Evolutionary conservation across 2,888 invertebrate species (phyloP), one percentile per base, ranked within the genome.

Genomic region (Allygus modestus): DNA sequence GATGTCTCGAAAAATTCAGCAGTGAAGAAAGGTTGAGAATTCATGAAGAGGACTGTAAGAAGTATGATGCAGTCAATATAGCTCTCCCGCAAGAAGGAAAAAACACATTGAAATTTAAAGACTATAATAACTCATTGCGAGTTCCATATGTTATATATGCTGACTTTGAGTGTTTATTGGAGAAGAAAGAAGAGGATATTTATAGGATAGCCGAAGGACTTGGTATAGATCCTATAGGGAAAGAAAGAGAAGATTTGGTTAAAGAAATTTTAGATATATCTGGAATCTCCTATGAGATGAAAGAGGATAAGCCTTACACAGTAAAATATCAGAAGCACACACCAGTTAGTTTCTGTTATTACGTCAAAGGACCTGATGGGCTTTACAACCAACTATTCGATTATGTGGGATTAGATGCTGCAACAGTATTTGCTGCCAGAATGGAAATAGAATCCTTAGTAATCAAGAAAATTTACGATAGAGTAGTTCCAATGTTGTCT

Each of bases 311-410:
- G n/a, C 51, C 51, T n/a, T n/a, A n/a, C n/a, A n/a, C n/a, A n/a
- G n/a, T n/a, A n/a, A n/a, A n/a, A n/a, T n/a, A n/a, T n/a, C n/a
- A n/a, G n/a, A n/a, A n/a, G n/a, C n/a, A n/a, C n/a, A n/a, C n/a
- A n/a, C n/a, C n/a, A n/a, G n/a, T 51, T n/a, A 51, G 51, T 51
- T 51, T 51, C n/a, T 51, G 11, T 15, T 51, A 51, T 51, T 51
- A 51, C 15, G n/a, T 51, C 4, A 17, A 12, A 51, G 11, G n/a
- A 12, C 11, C 9, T 4, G 51, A 51, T 4, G n/a, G n/a, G n/a
- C n/a, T n/a, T n/a, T n/a, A n/a, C n/a, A n/a, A n/a, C n/a, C n/a
- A n/a, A n/a, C n/a, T n/a, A n/a, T n/a, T n/a, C n/a, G n/a, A n/a
- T n/a, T n/a, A n/a, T n/a, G n/a, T n/a, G n/a, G n/a, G n/a, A n/a